phyloP scores from a whole-genome alignment of 2,113 vertebrate species.

The Sminthopsis crassicaudata region DNA sequence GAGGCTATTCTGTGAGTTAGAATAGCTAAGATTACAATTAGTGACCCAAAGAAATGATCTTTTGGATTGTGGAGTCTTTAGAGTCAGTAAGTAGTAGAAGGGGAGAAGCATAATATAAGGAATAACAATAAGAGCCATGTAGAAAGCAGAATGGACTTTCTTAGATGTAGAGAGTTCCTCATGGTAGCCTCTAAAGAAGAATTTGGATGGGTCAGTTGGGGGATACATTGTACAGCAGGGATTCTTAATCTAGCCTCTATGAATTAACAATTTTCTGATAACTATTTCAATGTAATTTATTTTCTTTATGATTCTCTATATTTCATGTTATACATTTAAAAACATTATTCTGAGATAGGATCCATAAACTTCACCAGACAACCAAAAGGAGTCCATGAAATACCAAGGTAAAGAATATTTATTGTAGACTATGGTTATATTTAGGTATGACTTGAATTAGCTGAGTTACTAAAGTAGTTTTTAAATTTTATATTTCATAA shows the following conservation, averaged over 20 bases:
- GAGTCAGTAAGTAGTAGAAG: not conserved
- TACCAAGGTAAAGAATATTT: not conserved
- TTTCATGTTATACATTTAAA: not conserved
- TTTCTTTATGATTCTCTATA: not conserved
- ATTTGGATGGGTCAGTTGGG: not conserved
- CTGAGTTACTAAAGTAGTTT: not conserved
- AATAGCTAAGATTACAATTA: constrained; percentile 2
- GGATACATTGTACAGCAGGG: not conserved
- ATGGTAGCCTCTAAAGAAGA: not conserved
- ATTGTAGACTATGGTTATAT: not conserved
- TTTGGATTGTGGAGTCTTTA: not conserved
- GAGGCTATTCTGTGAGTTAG: constrained; percentile 29
- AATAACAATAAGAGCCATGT: not conserved
- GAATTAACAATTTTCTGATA: not conserved
- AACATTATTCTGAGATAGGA: too few relatives aligned
- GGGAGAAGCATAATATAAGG: not conserved
- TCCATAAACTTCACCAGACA: too few relatives aligned
- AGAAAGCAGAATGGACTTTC: not conserved
- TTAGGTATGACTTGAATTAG: not conserved
- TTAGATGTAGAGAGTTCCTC: not conserved
- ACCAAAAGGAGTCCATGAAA: too few relatives aligned
- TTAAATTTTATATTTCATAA: not conserved
- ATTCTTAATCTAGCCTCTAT: not conserved
- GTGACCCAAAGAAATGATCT: not conserved
- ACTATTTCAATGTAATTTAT: not conserved